Percentiles rank a stretch among this genome's conserved stretches.
These are phyloP conservation scores for Colletes gigas DNA, from an alignment of 1,140 invertebrate genomes.

Conservation along the genomic window DNA sequence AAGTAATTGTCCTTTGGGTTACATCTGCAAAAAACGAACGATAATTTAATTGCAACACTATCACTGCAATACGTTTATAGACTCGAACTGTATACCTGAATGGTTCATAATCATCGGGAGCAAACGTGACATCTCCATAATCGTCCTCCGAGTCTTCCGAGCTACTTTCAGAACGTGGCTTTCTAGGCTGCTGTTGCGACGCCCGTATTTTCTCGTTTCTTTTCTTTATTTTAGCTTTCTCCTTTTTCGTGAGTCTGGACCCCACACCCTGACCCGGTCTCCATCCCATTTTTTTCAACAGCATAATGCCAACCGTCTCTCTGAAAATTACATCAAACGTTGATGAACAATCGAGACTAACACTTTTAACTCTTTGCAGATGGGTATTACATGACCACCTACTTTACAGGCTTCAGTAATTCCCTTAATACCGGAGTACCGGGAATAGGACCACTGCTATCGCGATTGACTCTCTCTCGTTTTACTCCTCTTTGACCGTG, in stretches of 20 bases:
- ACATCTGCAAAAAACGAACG: conserved; percentile 76
- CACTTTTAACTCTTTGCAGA: background rate
- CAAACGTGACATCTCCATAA: conserved; percentile 86
- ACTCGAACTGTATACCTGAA: conserved; percentile 73
- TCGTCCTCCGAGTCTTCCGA: conserved; percentile 83
- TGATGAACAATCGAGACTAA: background rate
- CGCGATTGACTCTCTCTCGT: conserved; percentile 78
- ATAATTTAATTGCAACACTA: background rate
- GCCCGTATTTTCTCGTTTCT: conserved; percentile 81
- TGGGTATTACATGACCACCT: no score
- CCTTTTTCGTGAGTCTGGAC: conserved; percentile 83
- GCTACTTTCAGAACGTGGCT: conserved; percentile 74
- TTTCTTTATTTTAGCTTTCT: conserved; percentile 81
- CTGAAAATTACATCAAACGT: conserved; percentile 75
- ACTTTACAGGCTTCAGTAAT: conserved; percentile 89
- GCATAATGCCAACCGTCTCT: conserved; percentile 92
- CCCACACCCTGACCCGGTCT: conserved; percentile 95
- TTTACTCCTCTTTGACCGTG: conserved; percentile 79
- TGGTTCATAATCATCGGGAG: conserved; percentile 92
- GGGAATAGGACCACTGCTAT: conserved; percentile 87
- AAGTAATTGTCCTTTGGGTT: conserved; percentile 91
- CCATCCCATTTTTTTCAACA: conserved; percentile 95
- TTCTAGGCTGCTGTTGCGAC: conserved; percentile 81
- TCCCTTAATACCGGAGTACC: conserved; percentile 90
- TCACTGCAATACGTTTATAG: background rate